Evolutionary conservation across 2,797 vertebrate species (phyloP), one percentile per base, ranked within the genome.

Genomic region (Alosa sapidissima): DNA sequence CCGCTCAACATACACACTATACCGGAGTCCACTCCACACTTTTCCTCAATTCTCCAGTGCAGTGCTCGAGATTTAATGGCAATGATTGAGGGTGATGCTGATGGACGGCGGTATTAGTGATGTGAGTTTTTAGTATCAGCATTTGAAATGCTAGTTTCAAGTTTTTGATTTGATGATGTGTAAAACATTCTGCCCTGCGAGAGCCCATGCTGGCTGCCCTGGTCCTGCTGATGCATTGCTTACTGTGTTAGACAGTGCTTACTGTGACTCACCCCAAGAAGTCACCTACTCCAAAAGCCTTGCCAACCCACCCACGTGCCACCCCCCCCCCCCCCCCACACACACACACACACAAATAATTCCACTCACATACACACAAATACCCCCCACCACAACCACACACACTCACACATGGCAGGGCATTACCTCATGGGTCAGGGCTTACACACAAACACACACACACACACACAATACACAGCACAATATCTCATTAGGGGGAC

Each of bases 311-410:
- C 33, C 24, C 5, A n/a, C n/a, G n/a, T n/a, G 7, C 21, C 7
- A 21, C 54, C 54, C 58, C n/a, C 21, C n/a, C 5, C 21, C 5
- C 62, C 68, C 65, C 33, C n/a, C 10, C 0, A 2, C 28, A 36
- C 65, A 36, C 68, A 89, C 62, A 81, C 78, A 82, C 81, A 81
- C 33, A 83, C 14, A 41, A 41, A 41, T 41, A 41, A 41, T 41
- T 41, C 41, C 68, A 89, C 62, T 68, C 78, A 84, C 81, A 81
- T n/a, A 83, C 9, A 54, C 82, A 55, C 55, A 83, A 47, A 65
- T 19, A 62, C 45, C 51, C 33, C 48, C 65, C 11, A 84, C 52
- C 52, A 24, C 36, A 48, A 8, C 24, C 4, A 60, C 19, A 84
- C 60, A 81, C 49, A 41, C 45, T 62, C 9, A 14, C n/a, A 28